phyloP scores from a whole-genome alignment of 2,113 vertebrate species.

The Actenoides hombroni region DNA sequence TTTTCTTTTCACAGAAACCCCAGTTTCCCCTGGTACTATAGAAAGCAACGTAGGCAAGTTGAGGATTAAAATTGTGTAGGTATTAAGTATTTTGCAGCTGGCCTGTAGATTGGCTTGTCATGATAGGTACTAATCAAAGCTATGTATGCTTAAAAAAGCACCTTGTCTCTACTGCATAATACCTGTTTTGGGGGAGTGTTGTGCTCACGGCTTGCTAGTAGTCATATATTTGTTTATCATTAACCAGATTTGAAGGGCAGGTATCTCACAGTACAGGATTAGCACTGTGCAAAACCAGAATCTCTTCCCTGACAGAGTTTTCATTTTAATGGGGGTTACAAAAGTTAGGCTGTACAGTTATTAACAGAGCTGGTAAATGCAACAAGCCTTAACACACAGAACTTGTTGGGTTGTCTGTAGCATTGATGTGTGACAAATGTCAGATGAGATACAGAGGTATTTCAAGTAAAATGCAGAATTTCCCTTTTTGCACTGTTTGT shows the following conservation, averaged over 20 bases:
- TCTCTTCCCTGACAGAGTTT: background rate
- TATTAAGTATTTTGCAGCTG: background rate
- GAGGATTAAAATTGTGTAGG: background rate
- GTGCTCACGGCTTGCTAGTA: background rate
- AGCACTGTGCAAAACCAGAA: background rate
- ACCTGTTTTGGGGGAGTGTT: background rate
- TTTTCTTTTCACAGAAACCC: background rate
- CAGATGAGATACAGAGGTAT: background rate
- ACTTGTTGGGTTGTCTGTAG: background rate
- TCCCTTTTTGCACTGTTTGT: background rate
- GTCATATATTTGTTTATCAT: background rate
- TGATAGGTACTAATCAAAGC: background rate
- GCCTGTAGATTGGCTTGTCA: background rate
- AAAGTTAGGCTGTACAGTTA: background rate
- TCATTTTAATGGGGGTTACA: background rate
- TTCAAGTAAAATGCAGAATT: background rate
- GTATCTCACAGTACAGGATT: background rate
- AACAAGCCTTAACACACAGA: rapidly evolving
- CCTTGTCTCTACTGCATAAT: background rate
- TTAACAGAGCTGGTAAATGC: background rate
- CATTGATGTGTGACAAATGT: background rate
- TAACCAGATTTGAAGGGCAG: background rate
- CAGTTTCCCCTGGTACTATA: background rate
- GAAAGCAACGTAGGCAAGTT: background rate
- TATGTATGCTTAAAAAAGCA: background rate